Base-by-base conservation (phyloP, 2,113 vertebrate species). In the Dipodomys ordii region DNA sequence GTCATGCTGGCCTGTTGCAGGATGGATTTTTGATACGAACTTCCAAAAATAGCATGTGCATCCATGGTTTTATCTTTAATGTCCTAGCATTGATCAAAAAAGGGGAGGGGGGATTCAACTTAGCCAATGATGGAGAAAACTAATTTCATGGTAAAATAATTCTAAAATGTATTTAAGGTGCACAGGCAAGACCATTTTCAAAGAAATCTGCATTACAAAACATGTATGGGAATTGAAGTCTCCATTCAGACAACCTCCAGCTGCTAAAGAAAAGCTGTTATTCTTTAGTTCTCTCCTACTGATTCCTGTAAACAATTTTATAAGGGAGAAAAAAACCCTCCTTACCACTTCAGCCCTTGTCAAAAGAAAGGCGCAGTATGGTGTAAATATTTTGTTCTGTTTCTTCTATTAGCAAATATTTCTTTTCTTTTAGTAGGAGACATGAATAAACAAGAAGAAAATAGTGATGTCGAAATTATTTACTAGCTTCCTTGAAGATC, bases 61-160 rank as follows among this genome's bases (percentile, higher is more conserved):
- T 95, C 94, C 97, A 98, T 0, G 0, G 94, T 91, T 98, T 96
- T 98, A 96, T 96, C 98, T 97, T 97, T 98, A 98, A 98, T 98
- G 98, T 97, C 95, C 97, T 96, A 97, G 96, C 97, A 98, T 97
- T 98, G 98, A 98, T 98, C 83, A 98, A 97, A 98, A 97, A 97
- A 5, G 2, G 22, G 28, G 84, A 13, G 53, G 15, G 97, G 97
- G 96, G 92, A 98, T 98, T 98, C 98, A 98, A 94, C 97, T 97
- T 97, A 98, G 96, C 92, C 98, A 98, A 98, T 98, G 98, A 98
- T 83, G 97, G 98, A 98, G 98, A 98, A 98, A 98, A 98, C 98
- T 98, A 98, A 98, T 98, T 98, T 98, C 98, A 98, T 98, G 98
- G 98, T 98, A 98, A 98, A 98, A 98, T 98, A 98, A 98, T 98